Conservation (phyloP, 2,888 invertebrate species). For the Alviniconcha strummeri region DNA sequence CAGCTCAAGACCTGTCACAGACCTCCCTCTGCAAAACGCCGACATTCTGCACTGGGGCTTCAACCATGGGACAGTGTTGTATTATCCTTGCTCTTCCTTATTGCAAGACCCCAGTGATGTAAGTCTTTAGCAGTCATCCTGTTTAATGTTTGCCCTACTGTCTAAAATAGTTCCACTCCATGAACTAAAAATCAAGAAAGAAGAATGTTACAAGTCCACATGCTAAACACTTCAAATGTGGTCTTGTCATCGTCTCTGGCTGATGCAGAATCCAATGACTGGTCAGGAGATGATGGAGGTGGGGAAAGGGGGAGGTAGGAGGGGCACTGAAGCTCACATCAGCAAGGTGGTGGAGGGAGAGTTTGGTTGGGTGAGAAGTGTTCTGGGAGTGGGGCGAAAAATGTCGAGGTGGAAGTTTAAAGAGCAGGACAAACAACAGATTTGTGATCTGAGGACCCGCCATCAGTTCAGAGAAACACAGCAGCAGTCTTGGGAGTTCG, state of each 20-base stretch:
- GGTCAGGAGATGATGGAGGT: neutral
- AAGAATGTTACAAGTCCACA: neutral
- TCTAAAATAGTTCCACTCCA: too few species aligned
- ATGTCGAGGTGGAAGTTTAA: neutral
- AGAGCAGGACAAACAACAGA: neutral
- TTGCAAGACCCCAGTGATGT: too few species aligned
- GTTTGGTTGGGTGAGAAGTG: too few species aligned
- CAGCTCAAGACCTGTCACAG: too few species aligned
- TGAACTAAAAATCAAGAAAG: too few species aligned
- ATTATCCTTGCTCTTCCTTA: too few species aligned
- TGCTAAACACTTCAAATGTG: neutral
- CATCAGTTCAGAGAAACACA: neutral
- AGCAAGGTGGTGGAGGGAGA: neutral
- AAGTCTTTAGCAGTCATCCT: too few species aligned
- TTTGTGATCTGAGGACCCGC: neutral
- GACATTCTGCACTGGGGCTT: too few species aligned
- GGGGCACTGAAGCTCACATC: neutral
- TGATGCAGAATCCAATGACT: neutral
- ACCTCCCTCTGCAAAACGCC: too few species aligned
- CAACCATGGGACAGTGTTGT: too few species aligned
- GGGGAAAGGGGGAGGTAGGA: neutral
- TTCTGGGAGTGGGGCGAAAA: neutral
- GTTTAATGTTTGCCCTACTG: too few species aligned
- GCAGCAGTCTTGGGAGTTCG: neutral
- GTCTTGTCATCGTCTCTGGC: neutral